Conservation (phyloP, 2,113 vertebrate species). For the Psettodes erumei region DNA sequence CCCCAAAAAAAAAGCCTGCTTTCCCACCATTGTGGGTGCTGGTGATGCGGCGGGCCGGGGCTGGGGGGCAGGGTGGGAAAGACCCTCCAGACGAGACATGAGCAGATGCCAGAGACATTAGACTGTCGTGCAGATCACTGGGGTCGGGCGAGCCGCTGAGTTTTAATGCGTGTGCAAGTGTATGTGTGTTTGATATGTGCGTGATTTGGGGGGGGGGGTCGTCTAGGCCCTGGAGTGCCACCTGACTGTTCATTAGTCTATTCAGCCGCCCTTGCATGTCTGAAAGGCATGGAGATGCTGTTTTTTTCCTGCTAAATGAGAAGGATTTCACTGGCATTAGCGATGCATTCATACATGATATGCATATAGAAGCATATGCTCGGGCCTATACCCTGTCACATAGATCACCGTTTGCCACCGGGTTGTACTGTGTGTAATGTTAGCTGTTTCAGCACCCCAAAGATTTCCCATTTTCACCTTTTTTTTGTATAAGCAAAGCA, state of each 20-base stretch:
- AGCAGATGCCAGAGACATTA: constrained; percentile 84
- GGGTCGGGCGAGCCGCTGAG: constrained; percentile 74
- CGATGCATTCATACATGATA: constrained; percentile 49
- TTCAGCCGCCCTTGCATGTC: constrained; percentile 78
- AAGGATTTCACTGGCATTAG: constrained; percentile 63
- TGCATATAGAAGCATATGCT: constrained; percentile 32
- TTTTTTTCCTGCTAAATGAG: constrained; percentile 56
- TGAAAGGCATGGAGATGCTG: constrained; percentile 75
- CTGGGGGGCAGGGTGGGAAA: constrained; percentile 83
- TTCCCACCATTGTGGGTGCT: constrained; percentile 83
- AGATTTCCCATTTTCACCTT: background rate
- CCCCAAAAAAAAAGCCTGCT: constrained; percentile 69
- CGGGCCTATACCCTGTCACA: constrained; percentile 18
- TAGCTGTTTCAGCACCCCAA: background rate
- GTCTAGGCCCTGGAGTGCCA: constrained; percentile 72
- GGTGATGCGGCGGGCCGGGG: constrained; percentile 69
- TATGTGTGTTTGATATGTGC: constrained; percentile 77
- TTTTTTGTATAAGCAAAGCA: background rate
- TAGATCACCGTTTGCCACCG: background rate
- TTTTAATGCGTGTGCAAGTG: constrained; percentile 77
- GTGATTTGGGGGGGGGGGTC: constrained; percentile 33
- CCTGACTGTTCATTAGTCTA: constrained; percentile 83
- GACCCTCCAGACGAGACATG: constrained; percentile 82
- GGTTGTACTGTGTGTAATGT: background rate
- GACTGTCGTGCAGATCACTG: constrained; percentile 78